phyloP scores from a whole-genome alignment of 2,888 invertebrate genomes.

The Platycheirus albimanus region DNA sequence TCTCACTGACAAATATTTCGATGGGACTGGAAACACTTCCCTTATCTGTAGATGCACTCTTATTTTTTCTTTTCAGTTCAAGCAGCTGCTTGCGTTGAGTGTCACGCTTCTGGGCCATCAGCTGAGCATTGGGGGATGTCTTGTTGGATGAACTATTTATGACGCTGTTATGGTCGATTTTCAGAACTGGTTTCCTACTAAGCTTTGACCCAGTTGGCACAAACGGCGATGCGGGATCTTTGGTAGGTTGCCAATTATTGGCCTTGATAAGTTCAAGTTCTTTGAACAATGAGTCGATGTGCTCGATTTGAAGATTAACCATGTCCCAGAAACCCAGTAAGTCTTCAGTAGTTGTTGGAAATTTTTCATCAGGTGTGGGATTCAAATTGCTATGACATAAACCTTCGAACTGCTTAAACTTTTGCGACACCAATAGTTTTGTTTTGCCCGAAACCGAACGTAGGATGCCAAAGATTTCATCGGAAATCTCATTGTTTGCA shows the following conservation, averaged over 20 bases:
- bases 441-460: slow-evolving; percentile 94
- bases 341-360: slow-evolving; percentile 93
- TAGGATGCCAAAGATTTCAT: slow-evolving; percentile 91
- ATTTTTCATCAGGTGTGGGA: slow-evolving; percentile 88
- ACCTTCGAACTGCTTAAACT: slow-evolving; percentile 94
- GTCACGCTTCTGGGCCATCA: slow-evolving; percentile 85
- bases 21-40: slow-evolving; percentile 42
- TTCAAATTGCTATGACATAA: slow-evolving; percentile 85
- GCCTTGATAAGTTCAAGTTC: slow-evolving; percentile 85
- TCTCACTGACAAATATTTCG: slow-evolving; percentile 63
- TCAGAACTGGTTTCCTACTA: slow-evolving; percentile 42
- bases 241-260: slow-evolving; percentile 86
- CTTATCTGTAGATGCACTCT: slow-evolving; percentile 62
- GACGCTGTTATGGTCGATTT: slow-evolving; percentile 26
- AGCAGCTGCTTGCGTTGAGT: slow-evolving; percentile 90
- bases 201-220: slow-evolving; percentile 58
- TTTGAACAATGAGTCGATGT: slow-evolving; percentile 89
- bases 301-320: slow-evolving; percentile 94
- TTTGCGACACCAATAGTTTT: slow-evolving; percentile 91
- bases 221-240: slow-evolving; percentile 54
- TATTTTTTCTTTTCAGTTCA: slow-evolving; percentile 82
- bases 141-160: slow-evolving; percentile 33
- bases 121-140: slow-evolving; percentile 71
- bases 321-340: slow-evolving; percentile 98
- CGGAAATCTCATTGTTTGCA: slow-evolving; percentile 84